These are phyloP conservation scores for Clunio marinus DNA, from an alignment of 2,888 invertebrate genomes.

Conservation along the genomic window DNA sequence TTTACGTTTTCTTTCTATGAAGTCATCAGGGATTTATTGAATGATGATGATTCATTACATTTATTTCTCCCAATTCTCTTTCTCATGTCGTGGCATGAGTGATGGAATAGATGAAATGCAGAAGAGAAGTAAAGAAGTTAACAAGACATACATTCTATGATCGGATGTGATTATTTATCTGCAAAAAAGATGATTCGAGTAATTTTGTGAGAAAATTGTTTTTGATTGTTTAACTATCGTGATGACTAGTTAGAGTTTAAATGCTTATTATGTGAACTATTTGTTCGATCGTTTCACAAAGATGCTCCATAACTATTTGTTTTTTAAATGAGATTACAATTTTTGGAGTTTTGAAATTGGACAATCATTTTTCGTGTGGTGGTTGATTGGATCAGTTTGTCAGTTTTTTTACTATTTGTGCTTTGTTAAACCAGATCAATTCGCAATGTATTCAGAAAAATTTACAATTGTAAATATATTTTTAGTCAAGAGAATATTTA, in stretches of 20 bases:
- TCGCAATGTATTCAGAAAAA: too few species aligned
- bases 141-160: slow-evolving; percentile 9
- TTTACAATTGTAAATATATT: too few species aligned
- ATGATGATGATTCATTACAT: slow-evolving; percentile 39
- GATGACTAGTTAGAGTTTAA: not conserved
- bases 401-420: too few species aligned
- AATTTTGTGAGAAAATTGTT: slow-evolving; percentile 8
- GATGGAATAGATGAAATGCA: not conserved
- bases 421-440: too few species aligned
- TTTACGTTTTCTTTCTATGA: slow-evolving; percentile 5
- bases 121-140: not conserved
- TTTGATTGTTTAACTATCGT: not conserved
- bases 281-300: not conserved
- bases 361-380: too few species aligned
- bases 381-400: too few species aligned
- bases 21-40: slow-evolving; percentile 39
- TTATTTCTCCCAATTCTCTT: not conserved
- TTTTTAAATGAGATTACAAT: too few species aligned
- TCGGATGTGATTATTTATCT: slow-evolving; percentile 14
- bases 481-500: too few species aligned
- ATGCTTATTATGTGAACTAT: not conserved
- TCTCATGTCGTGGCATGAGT: slow-evolving; percentile 22
- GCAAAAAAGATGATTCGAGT: slow-evolving; percentile 17
- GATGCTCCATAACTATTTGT: not conserved
- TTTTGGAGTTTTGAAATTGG: too few species aligned